Percentiles rank a stretch among this genome's conserved stretches.
Conservation (phyloP, 2,888 invertebrate species). For the Melinaea marsaeus region DNA sequence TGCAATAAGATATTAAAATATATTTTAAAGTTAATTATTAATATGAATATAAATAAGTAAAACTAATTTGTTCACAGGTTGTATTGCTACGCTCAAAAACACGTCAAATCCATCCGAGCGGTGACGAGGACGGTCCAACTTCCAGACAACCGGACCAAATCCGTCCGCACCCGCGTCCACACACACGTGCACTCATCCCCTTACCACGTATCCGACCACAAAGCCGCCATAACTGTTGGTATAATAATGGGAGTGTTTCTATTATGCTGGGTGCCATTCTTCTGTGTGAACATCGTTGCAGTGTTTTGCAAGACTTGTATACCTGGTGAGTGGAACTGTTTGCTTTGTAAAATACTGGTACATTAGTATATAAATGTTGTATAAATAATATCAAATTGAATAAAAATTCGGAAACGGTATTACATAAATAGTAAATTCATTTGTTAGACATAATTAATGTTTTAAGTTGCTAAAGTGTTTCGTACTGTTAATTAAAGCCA, state of each 20-base stretch:
- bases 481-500: too few relatives aligned
- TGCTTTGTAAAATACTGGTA: too few relatives aligned
- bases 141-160: slow-evolving; percentile 79
- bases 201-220: slow-evolving; percentile 97
- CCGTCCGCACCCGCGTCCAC: slow-evolving; percentile 76
- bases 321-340: slow-evolving; percentile 80
- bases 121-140: slow-evolving; percentile 89
- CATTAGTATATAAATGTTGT: too few relatives aligned
- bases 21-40: neutral
- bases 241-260: slow-evolving; percentile 99
- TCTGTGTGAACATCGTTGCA: slow-evolving; percentile 97
- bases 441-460: too few relatives aligned
- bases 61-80: slow-evolving; percentile 79
- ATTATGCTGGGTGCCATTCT: slow-evolving; percentile 99
- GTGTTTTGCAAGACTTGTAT: slow-evolving; percentile 98
- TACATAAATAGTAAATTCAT: too few relatives aligned
- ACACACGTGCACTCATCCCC: slow-evolving; percentile 83
- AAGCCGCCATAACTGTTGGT: slow-evolving; percentile 98
- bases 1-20: too few relatives aligned
- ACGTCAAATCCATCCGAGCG: slow-evolving; percentile 96
- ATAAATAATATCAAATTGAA: too few relatives aligned
- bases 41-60: neutral
- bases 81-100: slow-evolving; percentile 98
- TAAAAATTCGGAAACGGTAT: too few relatives aligned
- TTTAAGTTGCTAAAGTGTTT: too few relatives aligned